Conservation (phyloP, 2,888 invertebrate species). For the Noctua pronuba region DNA sequence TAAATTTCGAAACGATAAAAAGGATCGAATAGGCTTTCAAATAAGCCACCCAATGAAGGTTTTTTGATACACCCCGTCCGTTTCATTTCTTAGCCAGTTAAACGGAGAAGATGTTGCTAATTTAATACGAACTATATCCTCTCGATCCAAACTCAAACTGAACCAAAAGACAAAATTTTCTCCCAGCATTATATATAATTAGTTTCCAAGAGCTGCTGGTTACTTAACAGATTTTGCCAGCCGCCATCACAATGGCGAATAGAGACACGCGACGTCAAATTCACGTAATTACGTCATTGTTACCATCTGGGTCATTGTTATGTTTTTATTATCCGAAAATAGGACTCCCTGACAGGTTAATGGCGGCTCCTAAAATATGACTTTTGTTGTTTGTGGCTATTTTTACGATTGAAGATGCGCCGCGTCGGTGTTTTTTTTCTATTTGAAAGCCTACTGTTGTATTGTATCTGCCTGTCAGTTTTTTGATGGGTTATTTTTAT, state of each 20-base stretch:
- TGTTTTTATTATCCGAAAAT: slow-evolving; percentile 61
- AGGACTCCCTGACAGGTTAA: slow-evolving; percentile 63
- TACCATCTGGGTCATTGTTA: slow-evolving; percentile 64
- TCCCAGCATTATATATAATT: slow-evolving; percentile 53
- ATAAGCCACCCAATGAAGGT: background rate
- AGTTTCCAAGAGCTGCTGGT: slow-evolving; percentile 50
- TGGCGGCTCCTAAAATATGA: slow-evolving; percentile 46
- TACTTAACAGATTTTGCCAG: slow-evolving; percentile 31
- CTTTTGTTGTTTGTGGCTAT: slow-evolving; percentile 26
- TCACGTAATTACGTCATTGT: slow-evolving; percentile 68
- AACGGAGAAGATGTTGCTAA: background rate
- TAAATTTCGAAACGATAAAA: background rate
- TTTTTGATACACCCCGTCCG: background rate
- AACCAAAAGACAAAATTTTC: slow-evolving; percentile 52
- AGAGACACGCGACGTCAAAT: slow-evolving; percentile 71
- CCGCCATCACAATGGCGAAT: slow-evolving; percentile 55
- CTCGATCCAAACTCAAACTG: slow-evolving; percentile 28
- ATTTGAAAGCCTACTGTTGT: slow-evolving; percentile 2
- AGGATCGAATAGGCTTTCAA: background rate
- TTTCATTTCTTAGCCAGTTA: background rate
- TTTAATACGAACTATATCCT: background rate
- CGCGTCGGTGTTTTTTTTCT: too few species aligned
- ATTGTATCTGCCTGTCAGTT: background rate
- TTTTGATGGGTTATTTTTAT: background rate
- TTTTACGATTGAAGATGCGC: slow-evolving; percentile 20